Percentiles rank a stretch among this genome's conserved stretches.
phyloP scores from a whole-genome alignment of 2,113 vertebrate species.

The Varanus salvator region DNA sequence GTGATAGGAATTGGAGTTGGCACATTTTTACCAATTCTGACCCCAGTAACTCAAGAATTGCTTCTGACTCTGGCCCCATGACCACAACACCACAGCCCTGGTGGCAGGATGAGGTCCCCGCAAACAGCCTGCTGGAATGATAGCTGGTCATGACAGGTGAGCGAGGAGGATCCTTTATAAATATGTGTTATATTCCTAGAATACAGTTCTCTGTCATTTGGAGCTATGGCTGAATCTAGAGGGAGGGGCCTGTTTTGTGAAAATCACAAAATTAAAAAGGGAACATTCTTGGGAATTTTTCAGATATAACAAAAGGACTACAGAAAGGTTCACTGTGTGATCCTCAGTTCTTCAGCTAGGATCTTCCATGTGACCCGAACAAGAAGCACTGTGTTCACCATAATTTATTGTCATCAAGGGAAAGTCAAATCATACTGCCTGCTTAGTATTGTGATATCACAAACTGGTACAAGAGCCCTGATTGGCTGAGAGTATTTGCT shows the following conservation, averaged over 20 bases:
- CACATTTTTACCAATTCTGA: too few species aligned
- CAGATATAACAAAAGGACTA: background rate
- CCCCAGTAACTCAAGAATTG: too few species aligned
- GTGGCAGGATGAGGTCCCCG: too few species aligned
- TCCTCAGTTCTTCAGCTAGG: background rate
- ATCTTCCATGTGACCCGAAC: background rate
- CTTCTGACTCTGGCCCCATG: too few species aligned
- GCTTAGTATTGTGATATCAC: background rate
- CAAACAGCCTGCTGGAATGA: too few species aligned
- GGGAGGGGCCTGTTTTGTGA: background rate
- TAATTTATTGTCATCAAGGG: background rate
- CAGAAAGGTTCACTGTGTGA: background rate
- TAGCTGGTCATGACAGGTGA: too few species aligned
- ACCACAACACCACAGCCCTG: too few species aligned
- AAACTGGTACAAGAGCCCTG: background rate
- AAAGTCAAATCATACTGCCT: background rate
- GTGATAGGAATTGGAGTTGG: too few species aligned
- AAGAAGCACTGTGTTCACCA: background rate
- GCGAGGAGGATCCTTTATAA: too few species aligned
- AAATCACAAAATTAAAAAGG: too few species aligned
- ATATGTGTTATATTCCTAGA: background rate
- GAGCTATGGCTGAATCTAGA: background rate
- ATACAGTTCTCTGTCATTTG: background rate
- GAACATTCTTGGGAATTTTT: background rate
- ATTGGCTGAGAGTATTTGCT: background rate